phyloP scores from a whole-genome alignment of 1,140 invertebrate genomes.

The Drosophila neocordata region DNA sequence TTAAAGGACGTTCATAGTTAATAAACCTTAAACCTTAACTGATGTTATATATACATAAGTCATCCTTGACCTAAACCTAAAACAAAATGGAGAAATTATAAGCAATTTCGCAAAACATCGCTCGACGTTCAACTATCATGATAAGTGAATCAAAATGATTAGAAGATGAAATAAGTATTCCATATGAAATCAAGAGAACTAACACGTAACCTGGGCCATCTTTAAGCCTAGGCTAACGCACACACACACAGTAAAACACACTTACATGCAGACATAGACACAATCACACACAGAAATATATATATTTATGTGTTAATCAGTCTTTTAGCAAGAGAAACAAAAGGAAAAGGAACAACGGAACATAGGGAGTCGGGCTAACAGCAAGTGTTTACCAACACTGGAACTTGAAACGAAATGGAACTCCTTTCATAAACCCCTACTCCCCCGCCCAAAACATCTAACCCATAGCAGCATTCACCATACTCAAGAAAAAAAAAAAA shows the following conservation, averaged over 20 bases:
- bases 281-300: slow-evolving; percentile 18
- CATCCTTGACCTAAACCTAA: slow-evolving; percentile 12
- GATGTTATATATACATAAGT: slow-evolving; percentile 38
- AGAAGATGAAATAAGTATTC: slow-evolving; percentile 13
- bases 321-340: neutral
- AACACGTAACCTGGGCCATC: neutral
- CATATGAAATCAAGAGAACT: neutral
- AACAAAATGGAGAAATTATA: slow-evolving; percentile 59
- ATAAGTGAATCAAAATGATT: slow-evolving; percentile 3
- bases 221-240: slow-evolving; percentile 37
- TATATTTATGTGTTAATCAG: slow-evolving; percentile 6
- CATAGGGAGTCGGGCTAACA: neutral
- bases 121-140: slow-evolving; percentile 16
- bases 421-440: neutral
- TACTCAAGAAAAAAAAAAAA: too few species aligned
- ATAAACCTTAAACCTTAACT: slow-evolving; percentile 28
- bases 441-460: neutral
- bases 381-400: neutral
- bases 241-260: slow-evolving; percentile 35
- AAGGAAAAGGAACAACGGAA: neutral
- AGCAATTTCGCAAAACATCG: slow-evolving; percentile 65
- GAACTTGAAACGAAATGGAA: neutral
- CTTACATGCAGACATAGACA: neutral
- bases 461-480: slow-evolving; percentile 4
- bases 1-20: slow-evolving; percentile 38